Percentiles rank a stretch among this genome's conserved stretches.
phyloP scores from a whole-genome alignment of 2,113 vertebrate species.

The Gobiocypris rarus region DNA sequence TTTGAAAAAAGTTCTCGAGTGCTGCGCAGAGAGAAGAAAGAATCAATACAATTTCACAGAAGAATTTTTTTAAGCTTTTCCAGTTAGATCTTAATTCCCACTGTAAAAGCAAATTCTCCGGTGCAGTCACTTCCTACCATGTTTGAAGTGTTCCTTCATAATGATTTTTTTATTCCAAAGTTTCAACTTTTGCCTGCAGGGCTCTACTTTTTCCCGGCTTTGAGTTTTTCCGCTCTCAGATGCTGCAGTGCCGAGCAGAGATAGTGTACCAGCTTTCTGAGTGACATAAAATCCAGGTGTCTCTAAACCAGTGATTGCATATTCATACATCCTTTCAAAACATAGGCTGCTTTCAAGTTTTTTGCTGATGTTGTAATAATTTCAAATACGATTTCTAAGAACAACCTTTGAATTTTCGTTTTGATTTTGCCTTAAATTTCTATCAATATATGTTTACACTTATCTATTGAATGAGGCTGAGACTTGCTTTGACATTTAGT shows the following conservation, averaged over 20 bases:
- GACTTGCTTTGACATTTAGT: background rate
- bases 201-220: constrained; percentile 66
- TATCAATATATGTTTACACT: background rate
- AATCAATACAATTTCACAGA: constrained; percentile 53
- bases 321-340: constrained; percentile 1
- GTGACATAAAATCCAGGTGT: constrained; percentile 11
- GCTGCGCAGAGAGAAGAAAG: constrained; percentile 21
- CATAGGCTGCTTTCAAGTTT: background rate
- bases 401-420: background rate
- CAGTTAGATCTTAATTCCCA: constrained; percentile 67
- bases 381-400: background rate
- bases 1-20: constrained; percentile 44
- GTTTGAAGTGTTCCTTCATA: constrained; percentile 69
- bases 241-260: constrained; percentile 44
- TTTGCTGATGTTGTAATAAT: background rate
- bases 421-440: background rate
- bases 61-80: constrained; percentile 41
- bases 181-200: constrained; percentile 68
- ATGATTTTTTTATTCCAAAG: constrained; percentile 70
- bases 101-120: constrained; percentile 63
- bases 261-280: constrained; percentile 52
- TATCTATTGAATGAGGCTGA: background rate
- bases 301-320: background rate
- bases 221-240: constrained; percentile 58
- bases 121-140: constrained; percentile 57